Base-by-base conservation (phyloP, 1,140 invertebrate genomes). In the Drosophila hydei region DNA sequence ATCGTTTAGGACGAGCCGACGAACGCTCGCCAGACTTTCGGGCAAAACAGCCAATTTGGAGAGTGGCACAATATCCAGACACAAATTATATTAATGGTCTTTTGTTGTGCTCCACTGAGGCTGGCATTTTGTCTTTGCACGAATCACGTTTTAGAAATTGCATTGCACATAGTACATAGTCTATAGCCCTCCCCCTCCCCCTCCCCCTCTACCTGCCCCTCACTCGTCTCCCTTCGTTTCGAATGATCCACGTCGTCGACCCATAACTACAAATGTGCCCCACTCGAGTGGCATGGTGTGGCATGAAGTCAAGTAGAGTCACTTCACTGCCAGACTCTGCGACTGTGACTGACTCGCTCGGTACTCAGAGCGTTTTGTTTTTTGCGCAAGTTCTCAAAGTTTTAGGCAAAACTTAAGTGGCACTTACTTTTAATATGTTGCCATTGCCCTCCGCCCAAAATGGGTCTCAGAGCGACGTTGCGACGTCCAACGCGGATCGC, bases 91-190 rank as follows among this genome's bases (percentile, higher is more conserved):
- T 84, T 84, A 84, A 84, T 84, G 68, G 72, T 43, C 79, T 77
- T 81, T 83, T 83, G 79, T 81, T 81, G 48, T 62, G 60, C 62
- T 59, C 30, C 33, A 51, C 25, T 70, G 76, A 55, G 62, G 50
- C 36, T 62, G 43, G 79, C 79, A 75, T 78, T 83, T 83, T 83
- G 79, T 84, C 79, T 79, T 54, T 83, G 79, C 79, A 84, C 79
- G 79, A 84, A 85, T 84, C 79, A 84, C 79, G 79, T 84, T 84
- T 84, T 84, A 75, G 79, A 84, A 84, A 84, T 84, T 84, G 79
- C 79, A 83, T 81, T 81, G 74, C 78, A 61, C 70, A 83, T 71
- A 63, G 72, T 50, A 8, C 30, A 74, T 42, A 42, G 38, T 42
- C 54, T 18, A 25, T n/a, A 0, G n/a, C 38, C 8, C 16, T 16